Conservation (phyloP, 2,797 vertebrate genomes). For the Paramormyrops hopkinsi region DNA sequence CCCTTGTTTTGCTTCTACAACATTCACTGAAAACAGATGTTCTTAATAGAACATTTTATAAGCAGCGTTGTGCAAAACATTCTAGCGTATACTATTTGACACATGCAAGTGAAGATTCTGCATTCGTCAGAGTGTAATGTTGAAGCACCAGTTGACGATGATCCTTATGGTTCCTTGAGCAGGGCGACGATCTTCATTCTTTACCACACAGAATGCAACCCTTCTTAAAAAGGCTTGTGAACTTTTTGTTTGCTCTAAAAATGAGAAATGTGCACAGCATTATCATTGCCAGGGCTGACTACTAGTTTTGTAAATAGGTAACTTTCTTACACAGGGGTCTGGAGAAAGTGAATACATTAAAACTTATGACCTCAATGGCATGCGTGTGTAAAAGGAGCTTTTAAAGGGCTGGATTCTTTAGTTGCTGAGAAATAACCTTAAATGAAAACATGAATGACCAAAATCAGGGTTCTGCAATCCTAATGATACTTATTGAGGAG, state of each 20-base stretch:
- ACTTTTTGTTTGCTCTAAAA: neutral
- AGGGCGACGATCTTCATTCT: neutral
- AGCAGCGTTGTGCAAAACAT: neutral
- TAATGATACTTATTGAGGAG: neutral
- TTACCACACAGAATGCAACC: neutral
- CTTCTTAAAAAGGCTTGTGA: neutral
- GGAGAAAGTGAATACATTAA: neutral
- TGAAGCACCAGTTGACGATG: neutral
- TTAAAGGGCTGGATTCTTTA: neutral
- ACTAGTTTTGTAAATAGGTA: neutral
- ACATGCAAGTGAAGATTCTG: neutral
- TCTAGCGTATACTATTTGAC: neutral
- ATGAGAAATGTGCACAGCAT: neutral
- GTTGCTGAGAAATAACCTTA: neutral
- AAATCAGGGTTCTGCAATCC: neutral
- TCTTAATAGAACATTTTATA: neutral
- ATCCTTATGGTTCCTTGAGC: neutral
- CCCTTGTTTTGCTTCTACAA: slow-evolving; percentile 8
- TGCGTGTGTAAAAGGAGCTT: neutral
- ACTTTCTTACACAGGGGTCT: neutral
- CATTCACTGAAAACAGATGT: neutral
- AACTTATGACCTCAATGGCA: neutral
- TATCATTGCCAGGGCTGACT: neutral
- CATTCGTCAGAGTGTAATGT: neutral
- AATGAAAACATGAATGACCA: neutral